phyloP scores from a whole-genome alignment of 53 echinoderm and acorn worm genomes.

The Paelopatides confundens region DNA sequence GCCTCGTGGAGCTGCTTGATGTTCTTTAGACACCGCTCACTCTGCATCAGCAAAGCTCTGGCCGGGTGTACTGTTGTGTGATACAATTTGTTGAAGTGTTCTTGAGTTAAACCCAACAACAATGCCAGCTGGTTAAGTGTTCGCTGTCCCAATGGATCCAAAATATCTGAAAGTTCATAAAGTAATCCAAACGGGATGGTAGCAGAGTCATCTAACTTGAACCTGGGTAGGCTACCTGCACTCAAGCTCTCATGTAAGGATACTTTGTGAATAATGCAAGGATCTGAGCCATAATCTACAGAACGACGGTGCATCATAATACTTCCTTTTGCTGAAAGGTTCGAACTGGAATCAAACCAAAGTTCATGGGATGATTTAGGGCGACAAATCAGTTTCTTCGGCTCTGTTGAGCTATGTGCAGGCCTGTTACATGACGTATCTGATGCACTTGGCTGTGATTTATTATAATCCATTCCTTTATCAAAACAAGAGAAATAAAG shows the following conservation, averaged over 20 bases:
- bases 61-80: not conserved
- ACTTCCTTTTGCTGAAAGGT: too few relatives aligned
- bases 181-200: slow-evolving; percentile 5
- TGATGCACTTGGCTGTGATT: not conserved
- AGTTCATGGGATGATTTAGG: not conserved
- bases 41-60: not conserved
- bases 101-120: slow-evolving; percentile 11
- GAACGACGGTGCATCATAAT: too few relatives aligned
- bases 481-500: too few relatives aligned
- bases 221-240: not conserved
- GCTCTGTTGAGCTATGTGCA: not conserved
- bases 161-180: not conserved
- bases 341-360: not conserved
- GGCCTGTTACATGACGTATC: not conserved
- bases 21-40: not conserved
- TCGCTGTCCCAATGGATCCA: not conserved
- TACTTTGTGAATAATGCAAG: too few relatives aligned
- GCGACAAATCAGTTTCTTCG: not conserved
- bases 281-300: not conserved
- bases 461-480: not conserved
- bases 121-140: slow-evolving; percentile 23
- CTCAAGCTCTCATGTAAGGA: slow-evolving; percentile 1
- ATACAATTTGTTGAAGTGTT: not conserved
- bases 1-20: not conserved
- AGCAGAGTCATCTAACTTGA: not conserved